Evolutionary conservation across 2,113 vertebrate species (phyloP).

Genomic region (Electrona antarctica): DNA sequence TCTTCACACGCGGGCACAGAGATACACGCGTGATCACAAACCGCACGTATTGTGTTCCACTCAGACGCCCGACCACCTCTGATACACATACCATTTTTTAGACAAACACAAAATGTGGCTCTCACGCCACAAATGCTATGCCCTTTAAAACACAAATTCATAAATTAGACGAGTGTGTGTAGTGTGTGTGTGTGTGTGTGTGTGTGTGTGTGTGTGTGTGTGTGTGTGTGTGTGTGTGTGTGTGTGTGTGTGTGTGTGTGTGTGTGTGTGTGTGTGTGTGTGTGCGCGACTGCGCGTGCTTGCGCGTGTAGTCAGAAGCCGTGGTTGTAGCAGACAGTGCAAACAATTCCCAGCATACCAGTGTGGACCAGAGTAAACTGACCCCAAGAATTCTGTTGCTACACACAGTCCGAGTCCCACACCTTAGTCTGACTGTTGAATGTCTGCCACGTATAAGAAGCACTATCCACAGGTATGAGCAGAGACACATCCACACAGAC

Average conservation of each 20-base stretch:
- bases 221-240: background rate
- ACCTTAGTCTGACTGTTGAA: constrained; percentile 40
- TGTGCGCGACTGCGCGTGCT: background rate
- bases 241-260: constrained; percentile 1
- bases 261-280: background rate
- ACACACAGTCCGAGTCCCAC: constrained; percentile 52
- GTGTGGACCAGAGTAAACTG: constrained; percentile 64
- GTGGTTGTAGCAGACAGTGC: constrained; percentile 67
- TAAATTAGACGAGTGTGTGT: constrained; percentile 19
- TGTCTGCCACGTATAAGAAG: no score
- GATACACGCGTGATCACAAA: background rate
- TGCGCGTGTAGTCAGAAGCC: constrained; percentile 41
- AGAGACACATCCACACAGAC: no score
- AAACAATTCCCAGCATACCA: constrained; percentile 79
- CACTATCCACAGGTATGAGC: no score
- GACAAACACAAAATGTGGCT: constrained; percentile 42
- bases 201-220: background rate
- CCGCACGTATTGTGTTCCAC: background rate
- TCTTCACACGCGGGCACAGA: background rate
- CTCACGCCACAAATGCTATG: constrained; percentile 14
- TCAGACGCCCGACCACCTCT: background rate
- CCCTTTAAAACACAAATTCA: constrained; percentile 37
- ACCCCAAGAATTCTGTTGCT: constrained; percentile 48
- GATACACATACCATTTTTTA: constrained; percentile 11
- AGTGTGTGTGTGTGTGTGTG: background rate